Base-by-base conservation (phyloP, 2,113 vertebrate genomes). In the Choloepus hoffmanni region DNA sequence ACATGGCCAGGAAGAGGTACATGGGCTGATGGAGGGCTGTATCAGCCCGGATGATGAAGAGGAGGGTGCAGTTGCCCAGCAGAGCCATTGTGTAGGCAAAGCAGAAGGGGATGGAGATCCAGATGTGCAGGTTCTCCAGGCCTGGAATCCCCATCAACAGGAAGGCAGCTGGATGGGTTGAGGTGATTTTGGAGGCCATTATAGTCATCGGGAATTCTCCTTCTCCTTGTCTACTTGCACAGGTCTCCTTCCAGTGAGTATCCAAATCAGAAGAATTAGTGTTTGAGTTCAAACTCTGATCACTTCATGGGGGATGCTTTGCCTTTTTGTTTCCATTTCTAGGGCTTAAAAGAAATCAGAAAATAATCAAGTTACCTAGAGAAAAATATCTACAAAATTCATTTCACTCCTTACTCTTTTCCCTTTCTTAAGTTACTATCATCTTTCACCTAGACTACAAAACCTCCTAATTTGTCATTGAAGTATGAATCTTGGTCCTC, bases 81-180 rank as follows among this genome's bases (percentile, higher is more conserved):
- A 98, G 0, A 0, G 98, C 97, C 62, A 98, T 0, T 0, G 50
- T 0, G 87, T 98, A 18, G 83, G 98, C 36, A 36, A 36, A 36
- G 36, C 36, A 98, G 43, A 98, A 97, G 0, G 97, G 96, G 26
- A 98, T 55, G 0, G 98, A 92, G 58, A 98, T 26, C 98, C 98
- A 98, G 36, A 78, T 1, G 4, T 98, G 98, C 0, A 94, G 40
- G 0, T 76, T 85, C 30, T 98, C 89, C 53, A 55, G 15, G 53
- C 53, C 53, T 55, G 53, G 53, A 16, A 55, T 55, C 53, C 53
- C 53, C 2, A 95, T 86, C 97, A 98, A 89, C 28, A 97, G 3
- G 97, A 98, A 98, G 79, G 33, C 53, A 9, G 65, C 1, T 1
- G 97, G 96, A 70, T 96, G 84, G 48, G 55, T 30, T 13, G 94